Evolutionary conservation across 2,888 invertebrate genomes (phyloP).

Genomic region (Synergus umbraculus): DNA sequence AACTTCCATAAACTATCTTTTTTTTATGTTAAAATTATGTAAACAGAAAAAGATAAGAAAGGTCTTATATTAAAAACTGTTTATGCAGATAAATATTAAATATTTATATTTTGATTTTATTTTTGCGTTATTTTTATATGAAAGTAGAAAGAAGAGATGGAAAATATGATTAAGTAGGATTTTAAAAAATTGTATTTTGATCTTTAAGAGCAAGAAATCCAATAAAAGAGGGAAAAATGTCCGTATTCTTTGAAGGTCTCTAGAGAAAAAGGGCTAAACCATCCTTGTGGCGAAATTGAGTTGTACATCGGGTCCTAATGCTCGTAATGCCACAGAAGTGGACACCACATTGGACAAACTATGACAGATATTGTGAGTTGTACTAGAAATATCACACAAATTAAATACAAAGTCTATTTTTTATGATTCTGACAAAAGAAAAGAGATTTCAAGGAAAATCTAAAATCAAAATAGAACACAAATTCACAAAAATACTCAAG

Average conservation of each 20-base stretch:
- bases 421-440: too few relatives aligned
- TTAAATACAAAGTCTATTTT: too few relatives aligned
- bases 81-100: too few relatives aligned
- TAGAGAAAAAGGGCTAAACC: not conserved
- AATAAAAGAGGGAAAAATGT: not conserved
- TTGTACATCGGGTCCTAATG: not conserved
- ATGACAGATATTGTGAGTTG: not conserved
- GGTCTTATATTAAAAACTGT: not conserved
- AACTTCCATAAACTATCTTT: not conserved
- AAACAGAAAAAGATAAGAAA: not conserved
- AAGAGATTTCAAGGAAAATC: too few relatives aligned
- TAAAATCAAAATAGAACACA: not conserved
- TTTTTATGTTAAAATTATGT: not conserved
- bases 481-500: not conserved
- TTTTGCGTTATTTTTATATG: too few relatives aligned
- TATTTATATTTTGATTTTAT: too few relatives aligned
- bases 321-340: not conserved
- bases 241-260: not conserved
- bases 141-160: too few relatives aligned
- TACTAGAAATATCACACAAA: not conserved
- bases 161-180: too few relatives aligned
- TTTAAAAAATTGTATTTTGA: not conserved
- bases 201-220: not conserved
- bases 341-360: conserved; percentile 2
- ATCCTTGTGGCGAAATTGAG: not conserved